These are phyloP conservation scores for Clostera curtula DNA, from an alignment of 2,888 invertebrate genomes.

Conservation along the genomic window DNA sequence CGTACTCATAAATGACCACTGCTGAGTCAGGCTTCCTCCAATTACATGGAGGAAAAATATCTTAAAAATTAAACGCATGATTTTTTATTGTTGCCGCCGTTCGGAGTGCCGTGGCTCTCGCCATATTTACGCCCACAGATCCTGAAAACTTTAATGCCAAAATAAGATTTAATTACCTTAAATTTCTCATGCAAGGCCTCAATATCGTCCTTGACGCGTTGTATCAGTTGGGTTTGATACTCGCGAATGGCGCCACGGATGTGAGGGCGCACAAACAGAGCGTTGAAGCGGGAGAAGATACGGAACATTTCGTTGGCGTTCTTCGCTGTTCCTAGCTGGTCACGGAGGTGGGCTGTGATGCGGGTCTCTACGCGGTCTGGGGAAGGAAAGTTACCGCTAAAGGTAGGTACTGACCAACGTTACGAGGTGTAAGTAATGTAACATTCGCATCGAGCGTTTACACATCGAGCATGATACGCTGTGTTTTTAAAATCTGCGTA, in stretches of 20 bases:
- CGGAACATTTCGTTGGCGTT: constrained; percentile 99
- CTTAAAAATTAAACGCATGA: too few relatives aligned
- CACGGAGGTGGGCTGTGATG: constrained; percentile 97
- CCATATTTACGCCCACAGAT: too few relatives aligned
- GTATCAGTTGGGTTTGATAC: constrained; percentile 99
- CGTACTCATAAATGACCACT: too few relatives aligned
- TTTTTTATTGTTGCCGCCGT: too few relatives aligned
- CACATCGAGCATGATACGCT: too few relatives aligned
- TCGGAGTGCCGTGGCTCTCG: too few relatives aligned
- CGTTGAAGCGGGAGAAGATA: constrained; percentile 98
- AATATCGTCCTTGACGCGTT: constrained; percentile 99
- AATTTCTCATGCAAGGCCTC: constrained; percentile 98
- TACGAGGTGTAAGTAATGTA: too few relatives aligned
- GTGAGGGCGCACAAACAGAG: constrained; percentile 98
- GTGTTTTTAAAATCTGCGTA: too few relatives aligned
- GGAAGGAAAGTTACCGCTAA: not conserved
- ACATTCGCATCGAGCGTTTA: too few relatives aligned
- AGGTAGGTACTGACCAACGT: not conserved
- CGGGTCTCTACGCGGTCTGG: constrained; percentile 95
- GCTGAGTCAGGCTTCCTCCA: too few relatives aligned
- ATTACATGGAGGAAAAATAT: too few relatives aligned
- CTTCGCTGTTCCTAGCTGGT: constrained; percentile 98
- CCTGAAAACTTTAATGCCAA: too few relatives aligned
- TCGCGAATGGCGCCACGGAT: constrained; percentile 99
- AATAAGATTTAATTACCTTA: constrained; percentile 82